Evolutionary conservation across 2,113 vertebrate species (phyloP).

Genomic region (Oostethus manadensis): DNA sequence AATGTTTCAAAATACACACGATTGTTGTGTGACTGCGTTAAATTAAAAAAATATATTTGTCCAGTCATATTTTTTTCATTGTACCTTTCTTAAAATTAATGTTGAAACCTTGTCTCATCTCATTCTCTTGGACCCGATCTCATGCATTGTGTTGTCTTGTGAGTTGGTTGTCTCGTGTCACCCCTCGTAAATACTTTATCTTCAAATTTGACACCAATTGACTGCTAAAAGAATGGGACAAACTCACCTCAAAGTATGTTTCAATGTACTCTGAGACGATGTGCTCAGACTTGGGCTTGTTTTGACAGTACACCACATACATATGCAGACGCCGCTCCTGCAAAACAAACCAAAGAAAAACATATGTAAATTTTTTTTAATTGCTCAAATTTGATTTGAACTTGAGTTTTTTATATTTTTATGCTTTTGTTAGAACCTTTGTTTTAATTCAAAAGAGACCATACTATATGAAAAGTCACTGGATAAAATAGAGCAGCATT

Average conservation of each 20-base stretch:
- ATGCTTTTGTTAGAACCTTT: constrained; percentile 2
- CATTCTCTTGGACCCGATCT: too few relatives aligned
- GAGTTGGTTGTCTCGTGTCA: too few relatives aligned
- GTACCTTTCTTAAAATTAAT: too few relatives aligned
- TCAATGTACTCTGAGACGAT: constrained; percentile 91
- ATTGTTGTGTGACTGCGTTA: too few relatives aligned
- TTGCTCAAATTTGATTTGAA: constrained; percentile 9
- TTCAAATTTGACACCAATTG: not conserved
- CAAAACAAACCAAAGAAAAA: constrained; percentile 22
- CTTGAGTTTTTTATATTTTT: not conserved
- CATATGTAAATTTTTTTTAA: constrained; percentile 1
- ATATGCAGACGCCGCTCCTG: constrained; percentile 90
- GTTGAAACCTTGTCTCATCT: too few relatives aligned
- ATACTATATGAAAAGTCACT: not conserved
- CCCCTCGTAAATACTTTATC: too few relatives aligned
- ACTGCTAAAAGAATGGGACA: not conserved
- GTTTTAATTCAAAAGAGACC: constrained; percentile 4
- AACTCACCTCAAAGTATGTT: constrained; percentile 88
- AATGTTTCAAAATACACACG: too few relatives aligned
- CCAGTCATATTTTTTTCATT: too few relatives aligned
- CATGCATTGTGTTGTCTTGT: too few relatives aligned
- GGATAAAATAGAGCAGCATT: not conserved
- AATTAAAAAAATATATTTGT: too few relatives aligned
- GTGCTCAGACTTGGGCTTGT: constrained; percentile 91
- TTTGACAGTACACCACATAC: constrained; percentile 94